phyloP scores from a whole-genome alignment of 2,797 vertebrate species.

The Scolopax bukidnonensis region DNA sequence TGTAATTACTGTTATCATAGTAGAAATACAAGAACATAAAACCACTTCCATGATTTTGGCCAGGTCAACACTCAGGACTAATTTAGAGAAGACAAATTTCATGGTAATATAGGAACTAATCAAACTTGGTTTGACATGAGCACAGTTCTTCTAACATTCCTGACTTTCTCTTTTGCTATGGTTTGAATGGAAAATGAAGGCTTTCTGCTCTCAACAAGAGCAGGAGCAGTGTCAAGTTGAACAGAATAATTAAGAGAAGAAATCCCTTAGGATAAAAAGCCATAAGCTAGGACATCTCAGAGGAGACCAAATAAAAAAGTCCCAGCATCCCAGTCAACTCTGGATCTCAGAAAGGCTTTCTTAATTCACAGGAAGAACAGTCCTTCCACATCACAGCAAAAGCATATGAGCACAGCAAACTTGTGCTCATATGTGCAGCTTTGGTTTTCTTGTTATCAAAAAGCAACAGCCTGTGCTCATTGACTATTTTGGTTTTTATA shows the following conservation, averaged over 20 bases:
- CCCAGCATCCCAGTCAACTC: neutral
- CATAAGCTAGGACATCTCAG: fast-evolving
- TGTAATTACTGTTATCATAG: neutral
- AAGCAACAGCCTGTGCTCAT: neutral
- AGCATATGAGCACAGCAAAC: neutral
- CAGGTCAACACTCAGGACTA: neutral
- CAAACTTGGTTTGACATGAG: neutral
- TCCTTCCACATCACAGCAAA: neutral
- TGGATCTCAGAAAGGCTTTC: neutral
- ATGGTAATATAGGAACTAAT: neutral
- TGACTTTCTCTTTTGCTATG: conserved; percentile 2
- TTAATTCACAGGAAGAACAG: neutral
- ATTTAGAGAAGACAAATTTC: neutral
- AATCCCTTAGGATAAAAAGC: neutral
- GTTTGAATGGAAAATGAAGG: conserved; percentile 2
- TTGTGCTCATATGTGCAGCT: neutral
- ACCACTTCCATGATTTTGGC: neutral
- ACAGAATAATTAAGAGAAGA: neutral
- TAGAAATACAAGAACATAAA: neutral
- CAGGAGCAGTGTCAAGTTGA: neutral
- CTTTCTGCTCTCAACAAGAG: neutral
- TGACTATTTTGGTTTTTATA: neutral
- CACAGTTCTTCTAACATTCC: neutral
- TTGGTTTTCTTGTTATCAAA: neutral
- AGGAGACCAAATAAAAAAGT: neutral